Percentiles rank a stretch among this genome's conserved stretches.
Conservation (phyloP, 2,888 invertebrate species). For the Mythimna ferrago region DNA sequence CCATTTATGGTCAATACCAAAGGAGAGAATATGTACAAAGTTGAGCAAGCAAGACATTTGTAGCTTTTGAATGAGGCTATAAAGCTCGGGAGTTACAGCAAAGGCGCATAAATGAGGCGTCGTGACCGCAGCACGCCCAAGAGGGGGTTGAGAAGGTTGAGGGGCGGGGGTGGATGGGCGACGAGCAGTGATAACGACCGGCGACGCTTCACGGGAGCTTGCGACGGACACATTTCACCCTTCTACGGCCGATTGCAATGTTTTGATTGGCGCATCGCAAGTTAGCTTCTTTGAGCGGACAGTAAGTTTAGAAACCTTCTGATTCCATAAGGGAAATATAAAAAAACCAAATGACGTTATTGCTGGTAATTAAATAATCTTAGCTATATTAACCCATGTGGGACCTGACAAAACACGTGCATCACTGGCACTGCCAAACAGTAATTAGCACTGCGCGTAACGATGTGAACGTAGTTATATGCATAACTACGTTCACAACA, state of each 20-base stretch:
- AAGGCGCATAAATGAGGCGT: slow-evolving; percentile 46
- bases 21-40: slow-evolving; percentile 26
- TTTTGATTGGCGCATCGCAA: slow-evolving; percentile 18
- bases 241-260: slow-evolving; percentile 46
- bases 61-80: slow-evolving; percentile 38
- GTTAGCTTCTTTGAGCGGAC: background rate
- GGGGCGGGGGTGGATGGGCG: slow-evolving; percentile 26
- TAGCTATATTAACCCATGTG: slow-evolving; percentile 1
- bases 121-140: slow-evolving; percentile 46
- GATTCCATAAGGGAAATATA: background rate
- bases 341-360: background rate
- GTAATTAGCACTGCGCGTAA: slow-evolving; percentile 3
- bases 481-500: background rate
- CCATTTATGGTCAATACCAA: slow-evolving; percentile 32
- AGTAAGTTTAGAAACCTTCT: background rate
- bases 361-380: slow-evolving; percentile 6
- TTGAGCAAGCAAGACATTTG: slow-evolving; percentile 25
- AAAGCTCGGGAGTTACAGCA: slow-evolving; percentile 39
- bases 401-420: slow-evolving; percentile 10
- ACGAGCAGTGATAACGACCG: slow-evolving; percentile 51
- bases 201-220: slow-evolving; percentile 48
- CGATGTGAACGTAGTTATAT: background rate
- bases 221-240: slow-evolving; percentile 62
- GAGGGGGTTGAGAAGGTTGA: slow-evolving; percentile 19
- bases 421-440: background rate